Percentiles rank a stretch among this genome's conserved stretches.
phyloP scores from a whole-genome alignment of 2,113 vertebrate genomes.

The Pycnonotus jocosus region DNA sequence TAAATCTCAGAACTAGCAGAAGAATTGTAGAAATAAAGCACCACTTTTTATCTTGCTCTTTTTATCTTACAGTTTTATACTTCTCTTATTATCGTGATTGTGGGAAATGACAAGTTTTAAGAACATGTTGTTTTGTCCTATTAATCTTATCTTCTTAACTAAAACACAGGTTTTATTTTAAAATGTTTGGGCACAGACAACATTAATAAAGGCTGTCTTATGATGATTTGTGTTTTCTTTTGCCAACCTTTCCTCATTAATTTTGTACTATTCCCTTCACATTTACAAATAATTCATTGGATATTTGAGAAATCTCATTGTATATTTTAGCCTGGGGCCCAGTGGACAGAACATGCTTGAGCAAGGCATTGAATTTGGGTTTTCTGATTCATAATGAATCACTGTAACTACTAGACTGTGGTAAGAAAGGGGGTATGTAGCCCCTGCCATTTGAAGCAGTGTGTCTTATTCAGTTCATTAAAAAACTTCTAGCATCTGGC shows the following conservation, averaged over 20 bases:
- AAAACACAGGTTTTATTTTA: neutral
- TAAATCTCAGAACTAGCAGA: neutral
- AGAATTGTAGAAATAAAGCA: neutral
- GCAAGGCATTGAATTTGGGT: neutral
- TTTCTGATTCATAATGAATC: neutral
- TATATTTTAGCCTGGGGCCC: neutral
- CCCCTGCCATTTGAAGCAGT: neutral
- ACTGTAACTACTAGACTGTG: neutral
- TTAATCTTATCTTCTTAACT: neutral
- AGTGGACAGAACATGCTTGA: neutral
- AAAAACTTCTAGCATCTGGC: neutral
- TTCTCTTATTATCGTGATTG: slow-evolving; percentile 6
- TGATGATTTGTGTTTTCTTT: neutral
- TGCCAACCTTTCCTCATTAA: neutral
- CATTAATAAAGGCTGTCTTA: neutral
- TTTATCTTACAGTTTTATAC: neutral
- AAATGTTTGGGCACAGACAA: neutral
- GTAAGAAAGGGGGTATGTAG: neutral
- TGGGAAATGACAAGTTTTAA: neutral
- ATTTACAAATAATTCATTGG: neutral
- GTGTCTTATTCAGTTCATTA: neutral
- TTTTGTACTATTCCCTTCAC: neutral
- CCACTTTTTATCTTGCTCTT: neutral
- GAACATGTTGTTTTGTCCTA: slow-evolving; percentile 2
- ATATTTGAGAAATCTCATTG: neutral